Base-by-base conservation (phyloP, 2,797 vertebrate genomes). In the Hypotaenidia okinawae region DNA sequence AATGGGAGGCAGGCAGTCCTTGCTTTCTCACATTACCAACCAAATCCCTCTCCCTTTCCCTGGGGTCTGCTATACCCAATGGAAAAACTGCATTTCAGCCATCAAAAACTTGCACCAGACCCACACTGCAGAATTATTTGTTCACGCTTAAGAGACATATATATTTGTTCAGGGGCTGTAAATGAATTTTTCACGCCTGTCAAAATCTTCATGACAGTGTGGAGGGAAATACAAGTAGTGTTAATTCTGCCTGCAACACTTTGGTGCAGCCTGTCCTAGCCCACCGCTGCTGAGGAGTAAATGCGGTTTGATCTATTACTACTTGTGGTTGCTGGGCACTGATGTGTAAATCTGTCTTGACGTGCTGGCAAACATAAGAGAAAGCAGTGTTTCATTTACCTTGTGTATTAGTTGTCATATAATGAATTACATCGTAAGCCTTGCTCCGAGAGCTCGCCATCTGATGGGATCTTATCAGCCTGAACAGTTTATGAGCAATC, bases 321-420 rank as follows among this genome's bases (percentile, higher is more conserved):
- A 5, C 28, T 32, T 23, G 55, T 2, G 16, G 12, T 61, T 24
- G 39, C 75, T 73, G 70, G 79, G 76, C 35, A 27, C 16, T 6
- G 4, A 18, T 51, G 16, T 49, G 35, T 45, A 37, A 25, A 35
- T 30, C n/a, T 27, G 15, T 19, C n/a, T 52, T 55, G 67, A 25
- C 8, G 9, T 1, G 0, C 55, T 74, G 68, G 73, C 35, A 52
- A 41, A 18, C 6, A 0, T 5, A 16, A 55, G 51, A 23, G 85
- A 66, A 52, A 55, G 66, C 68, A 45, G 61, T 10, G 51, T 57
- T 87, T 0, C 15, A 33, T 63, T 94, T 22, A 5, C 23, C 15
- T 68, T n/a, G 3, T 22, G 37, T 6, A 4, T 43, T 30, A 3
- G 8, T 58, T 67, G 10, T 7, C 9, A 0, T 13, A 15, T 24